phyloP scores from a whole-genome alignment of 35 echinoderm and acorn worm genomes.

The Eucidaris tribuloides region DNA sequence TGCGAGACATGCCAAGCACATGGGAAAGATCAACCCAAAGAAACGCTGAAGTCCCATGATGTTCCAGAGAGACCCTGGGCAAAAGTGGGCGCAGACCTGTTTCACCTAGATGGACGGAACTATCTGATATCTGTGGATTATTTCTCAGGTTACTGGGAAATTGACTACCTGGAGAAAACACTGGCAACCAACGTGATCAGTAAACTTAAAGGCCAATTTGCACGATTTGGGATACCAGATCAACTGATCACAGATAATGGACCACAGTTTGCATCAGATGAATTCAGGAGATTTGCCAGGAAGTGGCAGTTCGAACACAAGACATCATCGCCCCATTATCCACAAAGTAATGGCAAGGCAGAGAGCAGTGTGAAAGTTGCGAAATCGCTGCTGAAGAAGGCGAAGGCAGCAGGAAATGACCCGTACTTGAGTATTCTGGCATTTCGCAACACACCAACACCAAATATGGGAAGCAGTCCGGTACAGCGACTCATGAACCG shows the following conservation, averaged over 20 bases:
- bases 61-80: conserved; percentile 53
- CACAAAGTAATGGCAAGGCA: conserved; percentile 60
- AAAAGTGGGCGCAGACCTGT: conserved; percentile 63
- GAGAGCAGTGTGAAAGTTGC: conserved; percentile 24
- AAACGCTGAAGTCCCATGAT: conserved; percentile 58
- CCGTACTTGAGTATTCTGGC: background rate
- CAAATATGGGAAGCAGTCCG: background rate
- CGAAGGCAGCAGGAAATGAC: background rate
- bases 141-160: conserved; percentile 70
- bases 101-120: conserved; percentile 29
- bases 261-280: conserved; percentile 39
- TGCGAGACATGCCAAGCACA: conserved; percentile 57
- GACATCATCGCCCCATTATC: conserved; percentile 52
- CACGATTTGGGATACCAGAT: conserved; percentile 21
- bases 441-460: background rate
- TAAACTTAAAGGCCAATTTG: conserved; percentile 38
- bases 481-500: background rate
- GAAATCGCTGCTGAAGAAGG: conserved; percentile 25
- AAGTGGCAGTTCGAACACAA: conserved; percentile 58
- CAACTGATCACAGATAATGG: conserved; percentile 62
- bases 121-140: conserved; percentile 61
- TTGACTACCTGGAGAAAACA: conserved; percentile 38
- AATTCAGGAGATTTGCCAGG: conserved; percentile 58
- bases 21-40: conserved; percentile 23
- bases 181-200: conserved; percentile 18